A percentile compares a stretch with the other conserved stretches of the same genome.
Evolutionary conservation across 2,888 invertebrate genomes (phyloP).

Genomic region (Byasa hedistus): DNA sequence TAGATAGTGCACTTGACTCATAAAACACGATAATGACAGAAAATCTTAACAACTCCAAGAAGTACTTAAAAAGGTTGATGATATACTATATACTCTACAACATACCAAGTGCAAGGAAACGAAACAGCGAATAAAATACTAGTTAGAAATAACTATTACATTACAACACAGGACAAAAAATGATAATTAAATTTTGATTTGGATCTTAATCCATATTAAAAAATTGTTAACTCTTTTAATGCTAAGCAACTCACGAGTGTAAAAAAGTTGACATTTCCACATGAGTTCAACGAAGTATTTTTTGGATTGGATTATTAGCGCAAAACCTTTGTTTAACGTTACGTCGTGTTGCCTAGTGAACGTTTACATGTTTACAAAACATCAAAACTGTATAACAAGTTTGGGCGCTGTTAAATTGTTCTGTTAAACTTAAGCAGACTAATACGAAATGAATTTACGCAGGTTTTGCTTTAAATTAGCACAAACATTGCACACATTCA

Average conservation of each 20-base stretch:
- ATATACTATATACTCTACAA: too few species aligned
- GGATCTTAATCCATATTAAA: too few species aligned
- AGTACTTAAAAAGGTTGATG: neutral
- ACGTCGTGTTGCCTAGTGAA: slow-evolving; percentile 13
- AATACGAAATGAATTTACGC: slow-evolving; percentile 5
- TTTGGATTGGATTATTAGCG: neutral
- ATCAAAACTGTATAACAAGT: slow-evolving; percentile 31
- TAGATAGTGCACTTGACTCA: too few species aligned
- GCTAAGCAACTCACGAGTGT: neutral
- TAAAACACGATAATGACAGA: too few species aligned
- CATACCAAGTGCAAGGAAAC: too few species aligned
- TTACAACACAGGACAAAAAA: too few species aligned
- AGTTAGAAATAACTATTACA: too few species aligned
- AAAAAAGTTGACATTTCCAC: neutral
- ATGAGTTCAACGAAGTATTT: neutral
- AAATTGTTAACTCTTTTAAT: neutral
- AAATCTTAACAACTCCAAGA: too few species aligned
- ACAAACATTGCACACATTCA: too few species aligned
- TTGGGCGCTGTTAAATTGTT: slow-evolving; percentile 5
- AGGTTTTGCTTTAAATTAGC: neutral
- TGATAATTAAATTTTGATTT: too few species aligned
- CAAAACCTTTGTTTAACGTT: slow-evolving; percentile 17
- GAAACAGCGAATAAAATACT: too few species aligned
- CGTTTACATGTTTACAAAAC: slow-evolving; percentile 26
- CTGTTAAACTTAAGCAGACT: neutral